Evolutionary conservation across 2,113 vertebrate genomes (phyloP).

Genomic region (Brienomyrus brachyistius): DNA sequence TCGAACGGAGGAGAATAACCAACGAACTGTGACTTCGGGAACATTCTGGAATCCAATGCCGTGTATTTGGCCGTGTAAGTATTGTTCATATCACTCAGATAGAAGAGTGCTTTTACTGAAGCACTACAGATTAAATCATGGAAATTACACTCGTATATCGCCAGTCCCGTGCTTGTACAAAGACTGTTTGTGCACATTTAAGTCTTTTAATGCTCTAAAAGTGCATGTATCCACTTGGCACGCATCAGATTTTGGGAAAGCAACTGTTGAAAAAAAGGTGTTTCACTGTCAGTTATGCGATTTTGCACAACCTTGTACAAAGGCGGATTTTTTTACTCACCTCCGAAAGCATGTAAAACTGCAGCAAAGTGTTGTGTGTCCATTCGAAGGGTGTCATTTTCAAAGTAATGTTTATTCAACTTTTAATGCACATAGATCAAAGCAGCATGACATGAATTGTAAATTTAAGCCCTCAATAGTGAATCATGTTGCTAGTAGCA

Average conservation of each 20-base stretch:
- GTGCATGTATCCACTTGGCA: neutral
- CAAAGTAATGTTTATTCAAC: neutral
- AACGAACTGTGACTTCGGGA: too few relatives aligned
- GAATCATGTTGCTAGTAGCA: too few relatives aligned
- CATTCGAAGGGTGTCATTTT: neutral
- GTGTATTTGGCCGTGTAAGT: too few relatives aligned
- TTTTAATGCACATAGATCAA: neutral
- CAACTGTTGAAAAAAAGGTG: neutral
- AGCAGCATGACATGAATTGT: neutral
- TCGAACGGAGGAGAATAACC: too few relatives aligned
- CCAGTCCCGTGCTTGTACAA: neutral
- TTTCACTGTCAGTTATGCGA: neutral
- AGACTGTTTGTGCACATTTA: neutral
- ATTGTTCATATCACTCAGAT: too few relatives aligned
- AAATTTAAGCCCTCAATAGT: neutral
- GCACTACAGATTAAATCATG: neutral
- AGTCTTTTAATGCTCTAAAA: neutral
- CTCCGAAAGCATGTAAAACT: neutral
- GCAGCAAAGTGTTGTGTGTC: neutral
- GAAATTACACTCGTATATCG: neutral
- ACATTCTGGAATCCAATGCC: too few relatives aligned
- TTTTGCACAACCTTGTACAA: neutral
- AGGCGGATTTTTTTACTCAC: neutral
- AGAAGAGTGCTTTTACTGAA: too few relatives aligned
- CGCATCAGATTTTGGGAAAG: neutral